phyloP scores from a whole-genome alignment of 2,113 vertebrate genomes.

The Leucoraja erinaceus region DNA sequence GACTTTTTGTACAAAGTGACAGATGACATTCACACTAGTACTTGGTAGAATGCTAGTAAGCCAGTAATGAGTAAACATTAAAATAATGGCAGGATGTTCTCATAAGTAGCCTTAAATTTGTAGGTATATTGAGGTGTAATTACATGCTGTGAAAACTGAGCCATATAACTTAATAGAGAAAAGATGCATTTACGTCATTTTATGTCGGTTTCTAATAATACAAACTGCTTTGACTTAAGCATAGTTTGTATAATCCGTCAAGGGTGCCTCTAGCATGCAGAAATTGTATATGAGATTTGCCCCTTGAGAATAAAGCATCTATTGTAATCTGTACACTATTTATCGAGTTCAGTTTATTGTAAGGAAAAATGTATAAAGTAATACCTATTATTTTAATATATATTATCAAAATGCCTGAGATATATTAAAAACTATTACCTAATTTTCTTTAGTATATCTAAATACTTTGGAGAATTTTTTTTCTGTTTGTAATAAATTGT shows the following conservation, averaged over 20 bases:
- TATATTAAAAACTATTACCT: constrained; percentile 27
- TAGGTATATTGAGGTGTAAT: constrained; percentile 34
- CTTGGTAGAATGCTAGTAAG: background rate
- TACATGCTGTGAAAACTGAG: constrained; percentile 38
- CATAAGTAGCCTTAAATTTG: constrained; percentile 38
- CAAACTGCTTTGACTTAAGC: constrained; percentile 2
- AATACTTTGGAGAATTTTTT: background rate
- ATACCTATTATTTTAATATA: constrained; percentile 38
- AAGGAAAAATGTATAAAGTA: constrained; percentile 37
- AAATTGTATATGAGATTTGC: constrained; percentile 31
- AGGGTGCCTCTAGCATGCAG: constrained; percentile 21
- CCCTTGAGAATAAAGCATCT: constrained; percentile 13
- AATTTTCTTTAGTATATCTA: constrained; percentile 16
- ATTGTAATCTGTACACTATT: constrained; percentile 38
- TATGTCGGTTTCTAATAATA: constrained; percentile 12
- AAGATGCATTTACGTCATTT: constrained; percentile 32
- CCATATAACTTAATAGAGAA: constrained; percentile 38
- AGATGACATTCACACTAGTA: background rate
- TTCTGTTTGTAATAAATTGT: constrained; percentile 22
- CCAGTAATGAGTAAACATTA: constrained; percentile 9
- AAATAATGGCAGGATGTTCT: constrained; percentile 27
- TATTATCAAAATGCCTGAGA: constrained; percentile 35
- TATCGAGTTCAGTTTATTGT: constrained; percentile 37
- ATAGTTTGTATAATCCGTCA: constrained; percentile 24
- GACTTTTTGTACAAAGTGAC: constrained; percentile 22